Evolutionary conservation across 2,113 vertebrate species (phyloP), one percentile per base, ranked within the genome.

Genomic region (Pelobates fuscus): DNA sequence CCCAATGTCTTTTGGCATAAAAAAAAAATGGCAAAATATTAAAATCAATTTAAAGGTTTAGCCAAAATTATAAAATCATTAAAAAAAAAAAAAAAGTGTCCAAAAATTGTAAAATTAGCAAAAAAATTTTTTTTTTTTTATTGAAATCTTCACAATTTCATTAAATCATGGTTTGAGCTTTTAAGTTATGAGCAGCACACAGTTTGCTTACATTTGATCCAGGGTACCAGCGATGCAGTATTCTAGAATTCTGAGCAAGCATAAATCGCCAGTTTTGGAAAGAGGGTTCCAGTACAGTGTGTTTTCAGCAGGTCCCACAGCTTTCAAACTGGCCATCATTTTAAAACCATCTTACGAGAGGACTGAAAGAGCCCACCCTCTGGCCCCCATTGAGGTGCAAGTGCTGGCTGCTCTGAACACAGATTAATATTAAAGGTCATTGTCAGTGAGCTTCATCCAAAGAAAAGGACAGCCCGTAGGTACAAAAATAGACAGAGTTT

Each of bases 401-500:
- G 18, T 32, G 15, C 30, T 74, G 62, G 62, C 62, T 44, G 62
- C 62, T 18, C 17, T 12, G 78, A 76, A 60, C 70, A 66, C 32
- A 81, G 83, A 84, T 87, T 84, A 86, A 77, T 74, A 77, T 7
- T 73, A 83, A 87, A 89, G 83, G 82, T 82, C 81, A 80, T 74
- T 55, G 20, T 78, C 67, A 27, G 66, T 71, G 60, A 77, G 60
- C 64, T 71, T 77, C 61, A 70, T 43, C 81, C 68, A 77, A 62
- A 55, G 27, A 11, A 46, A 6, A 27, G 21, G 10, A 20, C 46
- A 29, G 44, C 30, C 26, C 23, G 21, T 15, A 18, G 23, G 2
- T 23, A 20, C 63, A 54, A 65, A 73, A 73, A 64, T 55, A 73
- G 27, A 49, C 7, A 41, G 1, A n/a, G n/a, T 4, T 49, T 17